Evolutionary conservation across 2,797 vertebrate species (phyloP), one percentile per base, ranked within the genome.

Genomic region (Tamandua tetradactyla): DNA sequence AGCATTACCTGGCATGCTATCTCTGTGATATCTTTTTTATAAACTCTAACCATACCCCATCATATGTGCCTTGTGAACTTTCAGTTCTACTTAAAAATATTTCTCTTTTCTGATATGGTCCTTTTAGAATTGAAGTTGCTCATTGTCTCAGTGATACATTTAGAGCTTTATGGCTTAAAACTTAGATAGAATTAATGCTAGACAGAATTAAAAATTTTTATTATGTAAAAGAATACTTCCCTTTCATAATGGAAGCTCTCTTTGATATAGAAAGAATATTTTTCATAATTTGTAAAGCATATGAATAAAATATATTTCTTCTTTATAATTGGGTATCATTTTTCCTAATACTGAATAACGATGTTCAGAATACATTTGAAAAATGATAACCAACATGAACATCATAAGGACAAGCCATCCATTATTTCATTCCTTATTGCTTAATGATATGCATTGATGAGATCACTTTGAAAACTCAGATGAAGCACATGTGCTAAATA

Each of bases 21-120:
- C 75, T 97, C 90, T 87, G 85, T 92, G 40, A 81, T 93, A 44
- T 57, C 86, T 13, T 93, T 96, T 84, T n/a, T n/a, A n/a, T n/a
- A n/a, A n/a, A n/a, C n/a, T n/a, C n/a, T n/a, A n/a, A n/a, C n/a
- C n/a, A n/a, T n/a, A n/a, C n/a, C n/a, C n/a, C n/a, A n/a, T n/a
- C n/a, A n/a, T n/a, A 93, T 93, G 88, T 71, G 82, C 79, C 71
- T 66, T 94, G 72, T 97, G 86, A 96, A 90, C 64, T 40, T 94
- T 95, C 37, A 89, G 44, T 85, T 93, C n/a, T 44, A 69, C 49
- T 94, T 96, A 85, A 89, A 69, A 96, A 89, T 92, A 89, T 95
- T 72, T 96, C 95, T 97, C 14, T 93, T 97, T 94, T 97, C 8
- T 42, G 14, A 91, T 97, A 87, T 82, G 89, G 13, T 91, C 85